Evolutionary conservation across 2,888 invertebrate species (phyloP), one percentile per base, ranked within the genome.

Genomic region (Lycaena phlaeas): DNA sequence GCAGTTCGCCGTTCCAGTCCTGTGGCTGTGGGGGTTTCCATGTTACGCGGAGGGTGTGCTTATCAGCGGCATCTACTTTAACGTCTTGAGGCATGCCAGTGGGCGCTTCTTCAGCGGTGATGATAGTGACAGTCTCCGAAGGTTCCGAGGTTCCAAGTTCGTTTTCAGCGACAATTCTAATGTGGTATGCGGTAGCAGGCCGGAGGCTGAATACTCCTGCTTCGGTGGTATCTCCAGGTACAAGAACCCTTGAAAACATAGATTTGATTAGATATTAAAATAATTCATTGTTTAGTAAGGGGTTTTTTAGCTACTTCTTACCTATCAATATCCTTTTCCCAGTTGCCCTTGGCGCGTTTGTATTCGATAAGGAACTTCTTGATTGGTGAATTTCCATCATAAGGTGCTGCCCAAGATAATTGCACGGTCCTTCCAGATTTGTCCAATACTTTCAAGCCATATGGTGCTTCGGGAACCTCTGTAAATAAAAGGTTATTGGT

Each of bases 1-100:
- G 84, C 48, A 96, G 94, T 75, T 95, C 95, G 37, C 96, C 96
- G 61, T 96, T 96, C 95, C 95, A 96, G 68, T 95, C 93, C 49
- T 94, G 90, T 25, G 92, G 89, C 64, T 91, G 87, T 57, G 96
- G 96, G 56, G 95, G 94, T 73, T 95, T 95, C 96, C 96, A 96
- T 52, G 91, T 92, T 9, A 96, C 94, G 52, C 92, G 88, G 54
- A 96, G 85, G 1, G 93, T 93, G 50, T 95, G 94, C 65, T 96
- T 94, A 68, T 95, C 95, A 38, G 91, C 89, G 22, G 95, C 92
- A 60, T 95, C 95, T 2, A 95, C 94, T 65, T 93, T 90, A 26
- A 94, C 91, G 52, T 89, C 90, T 48, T 92, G 93, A 30, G 95
- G 94, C 45, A 94, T 92, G 31, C 94, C 94, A 44, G 93, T 92